phyloP scores from a whole-genome alignment of 2,797 vertebrate species.

The Galago senegalensis region DNA sequence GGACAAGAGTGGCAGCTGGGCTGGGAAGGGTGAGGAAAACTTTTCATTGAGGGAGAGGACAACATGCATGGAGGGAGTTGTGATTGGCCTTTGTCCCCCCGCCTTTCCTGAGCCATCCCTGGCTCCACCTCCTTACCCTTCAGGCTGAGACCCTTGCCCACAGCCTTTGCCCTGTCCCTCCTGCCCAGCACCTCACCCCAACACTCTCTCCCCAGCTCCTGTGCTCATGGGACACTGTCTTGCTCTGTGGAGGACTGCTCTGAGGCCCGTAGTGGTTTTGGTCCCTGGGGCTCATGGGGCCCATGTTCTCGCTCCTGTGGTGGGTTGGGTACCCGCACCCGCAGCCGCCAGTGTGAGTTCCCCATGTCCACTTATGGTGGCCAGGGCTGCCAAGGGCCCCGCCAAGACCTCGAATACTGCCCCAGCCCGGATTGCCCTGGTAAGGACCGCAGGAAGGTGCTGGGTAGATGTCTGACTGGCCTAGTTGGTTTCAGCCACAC shows the following conservation, averaged over 20 bases:
- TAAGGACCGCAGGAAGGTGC: constrained; percentile 70
- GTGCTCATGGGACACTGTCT: constrained; percentile 91
- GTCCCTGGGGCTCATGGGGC: constrained; percentile 92
- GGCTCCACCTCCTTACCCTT: neutral
- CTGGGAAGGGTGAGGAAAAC: neutral
- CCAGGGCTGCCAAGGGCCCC: constrained; percentile 89
- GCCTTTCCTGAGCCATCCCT: neutral
- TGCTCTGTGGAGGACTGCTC: constrained; percentile 91
- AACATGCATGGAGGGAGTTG: too few relatives aligned
- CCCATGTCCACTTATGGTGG: constrained; percentile 89
- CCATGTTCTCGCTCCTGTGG: constrained; percentile 93
- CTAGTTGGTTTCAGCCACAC: neutral
- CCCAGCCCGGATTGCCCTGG: constrained; percentile 92
- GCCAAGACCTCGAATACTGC: constrained; percentile 91
- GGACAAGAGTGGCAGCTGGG: accelerated
- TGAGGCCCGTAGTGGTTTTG: constrained; percentile 85
- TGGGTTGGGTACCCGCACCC: constrained; percentile 92
- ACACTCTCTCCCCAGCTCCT: constrained; percentile 87
- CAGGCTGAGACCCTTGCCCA: too few relatives aligned
- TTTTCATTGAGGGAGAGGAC: neutral
- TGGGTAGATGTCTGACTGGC: neutral
- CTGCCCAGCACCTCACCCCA: neutral
- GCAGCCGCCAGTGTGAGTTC: constrained; percentile 89
- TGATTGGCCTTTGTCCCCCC: neutral
- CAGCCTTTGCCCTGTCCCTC: accelerated